Evolutionary conservation across 2,888 invertebrate genomes (phyloP), one percentile per base, ranked within the genome.

Genomic region (Timema cristinae): DNA sequence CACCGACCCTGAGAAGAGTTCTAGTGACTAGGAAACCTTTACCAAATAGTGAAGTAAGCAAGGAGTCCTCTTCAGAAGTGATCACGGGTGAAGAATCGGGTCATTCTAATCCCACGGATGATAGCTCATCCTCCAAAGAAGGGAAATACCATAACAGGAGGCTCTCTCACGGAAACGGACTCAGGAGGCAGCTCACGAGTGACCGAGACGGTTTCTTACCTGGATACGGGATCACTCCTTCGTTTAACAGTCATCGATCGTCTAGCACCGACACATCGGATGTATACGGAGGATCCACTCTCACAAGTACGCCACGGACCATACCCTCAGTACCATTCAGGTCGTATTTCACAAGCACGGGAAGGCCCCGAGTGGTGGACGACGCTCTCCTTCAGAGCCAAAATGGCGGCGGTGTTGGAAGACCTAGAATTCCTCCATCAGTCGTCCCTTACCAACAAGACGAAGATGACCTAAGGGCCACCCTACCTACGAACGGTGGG

Each of bases 231-330:
- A 8, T 59, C 15, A 49, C 69, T 0, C 50, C 69, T 7, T 88
- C 86, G 74, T 84, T 88, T 81, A 79, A 86, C 32, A 86, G 81
- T 56, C 78, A 87, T 10, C 72, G 72, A 50, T 71, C 70, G 47
- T 86, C 86, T 0, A 82, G 85, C 32, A 88, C 87, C 11, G 89
- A 91, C 78, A 85, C 88, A 6, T 85, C 88, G 2, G 90, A 90
- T 77, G 88, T 91, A 0, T 91, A 90, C 75, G 90, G 89, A 51
- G 86, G 87, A 52, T 87, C 89, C 48, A 81, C 88, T 13, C 88
- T 89, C 0, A 87, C 89, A 49, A 86, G 89, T n/a, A 52, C 10
- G 6, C 66, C 70, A 5, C 69, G 73, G 11, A 70, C 72, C 5
- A 68, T 73, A 32, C 70, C 74, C n/a, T 61, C 66, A 11, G 61